These are phyloP conservation scores for Callipepla californica DNA, from an alignment of 2,113 vertebrate species.

Conservation along the genomic window DNA sequence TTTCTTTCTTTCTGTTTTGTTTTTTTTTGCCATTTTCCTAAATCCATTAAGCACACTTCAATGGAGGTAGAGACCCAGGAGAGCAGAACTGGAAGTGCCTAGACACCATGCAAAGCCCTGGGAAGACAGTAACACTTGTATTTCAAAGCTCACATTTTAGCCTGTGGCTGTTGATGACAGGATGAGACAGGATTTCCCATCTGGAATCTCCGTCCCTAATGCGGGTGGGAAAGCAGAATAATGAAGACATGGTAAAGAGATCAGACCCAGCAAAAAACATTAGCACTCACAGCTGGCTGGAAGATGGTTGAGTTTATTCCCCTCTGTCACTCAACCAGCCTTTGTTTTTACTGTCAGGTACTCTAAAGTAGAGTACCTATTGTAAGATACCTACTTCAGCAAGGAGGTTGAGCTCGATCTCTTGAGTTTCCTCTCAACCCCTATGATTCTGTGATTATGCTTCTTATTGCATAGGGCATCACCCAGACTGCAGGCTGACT, in stretches of 20 bases:
- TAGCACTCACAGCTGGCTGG: neutral
- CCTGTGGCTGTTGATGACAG: neutral
- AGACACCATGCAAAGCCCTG: neutral
- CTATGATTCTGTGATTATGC: too few species aligned
- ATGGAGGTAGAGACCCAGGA: neutral
- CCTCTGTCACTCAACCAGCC: neutral
- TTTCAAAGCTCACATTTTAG: neutral
- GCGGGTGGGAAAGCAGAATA: conserved; percentile 17
- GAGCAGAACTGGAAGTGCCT: neutral
- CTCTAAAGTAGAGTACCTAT: neutral
- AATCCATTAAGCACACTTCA: neutral
- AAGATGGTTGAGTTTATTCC: neutral
- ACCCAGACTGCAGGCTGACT: neutral
- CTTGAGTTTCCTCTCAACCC: too few species aligned
- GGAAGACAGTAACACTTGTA: neutral
- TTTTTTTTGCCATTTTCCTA: neutral
- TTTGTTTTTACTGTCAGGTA: neutral
- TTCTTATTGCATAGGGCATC: neutral
- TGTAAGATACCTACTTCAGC: too few species aligned
- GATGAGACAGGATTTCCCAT: neutral
- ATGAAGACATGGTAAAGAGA: neutral
- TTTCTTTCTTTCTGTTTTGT: neutral
- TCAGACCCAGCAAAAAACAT: neutral
- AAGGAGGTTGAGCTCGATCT: too few species aligned
- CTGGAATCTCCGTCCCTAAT: conserved; percentile 15